Evolutionary conservation across 2,888 invertebrate genomes (phyloP).

Genomic region (Aphodius granarius): DNA sequence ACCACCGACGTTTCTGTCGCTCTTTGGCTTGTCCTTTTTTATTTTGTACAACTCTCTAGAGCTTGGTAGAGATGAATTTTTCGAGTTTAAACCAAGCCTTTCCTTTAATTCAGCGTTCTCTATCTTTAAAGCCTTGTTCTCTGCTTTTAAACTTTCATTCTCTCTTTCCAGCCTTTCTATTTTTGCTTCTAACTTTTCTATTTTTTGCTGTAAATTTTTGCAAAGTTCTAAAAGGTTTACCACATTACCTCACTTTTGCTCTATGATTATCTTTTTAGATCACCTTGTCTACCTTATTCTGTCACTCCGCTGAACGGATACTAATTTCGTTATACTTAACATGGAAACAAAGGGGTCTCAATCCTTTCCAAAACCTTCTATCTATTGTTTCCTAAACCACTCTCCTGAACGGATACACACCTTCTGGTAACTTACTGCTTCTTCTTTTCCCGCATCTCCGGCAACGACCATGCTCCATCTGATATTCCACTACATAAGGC

Average conservation of each 20-base stretch:
- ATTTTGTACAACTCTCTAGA: background rate
- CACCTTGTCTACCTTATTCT: background rate
- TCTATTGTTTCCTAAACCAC: background rate
- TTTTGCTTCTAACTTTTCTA: background rate
- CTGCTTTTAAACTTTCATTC: background rate
- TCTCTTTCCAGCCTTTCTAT: background rate
- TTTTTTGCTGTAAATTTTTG: background rate
- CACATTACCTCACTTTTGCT: background rate
- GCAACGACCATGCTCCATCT: constrained; percentile 9
- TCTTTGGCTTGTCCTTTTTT: background rate
- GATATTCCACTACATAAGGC: constrained; percentile 11
- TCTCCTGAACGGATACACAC: background rate
- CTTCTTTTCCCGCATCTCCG: constrained; percentile 14
- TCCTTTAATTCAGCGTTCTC: background rate
- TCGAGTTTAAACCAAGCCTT: background rate
- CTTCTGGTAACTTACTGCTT: constrained; percentile 15
- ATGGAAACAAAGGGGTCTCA: background rate
- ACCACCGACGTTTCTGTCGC: background rate
- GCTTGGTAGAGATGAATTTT: background rate
- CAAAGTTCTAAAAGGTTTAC: background rate
- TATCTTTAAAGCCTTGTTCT: background rate
- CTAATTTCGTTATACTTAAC: background rate
- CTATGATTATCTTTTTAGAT: background rate
- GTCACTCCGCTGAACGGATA: background rate
- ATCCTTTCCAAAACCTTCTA: background rate